phyloP scores from a whole-genome alignment of 1,140 invertebrate species.

The Panagrolaimus sp. region DNA sequence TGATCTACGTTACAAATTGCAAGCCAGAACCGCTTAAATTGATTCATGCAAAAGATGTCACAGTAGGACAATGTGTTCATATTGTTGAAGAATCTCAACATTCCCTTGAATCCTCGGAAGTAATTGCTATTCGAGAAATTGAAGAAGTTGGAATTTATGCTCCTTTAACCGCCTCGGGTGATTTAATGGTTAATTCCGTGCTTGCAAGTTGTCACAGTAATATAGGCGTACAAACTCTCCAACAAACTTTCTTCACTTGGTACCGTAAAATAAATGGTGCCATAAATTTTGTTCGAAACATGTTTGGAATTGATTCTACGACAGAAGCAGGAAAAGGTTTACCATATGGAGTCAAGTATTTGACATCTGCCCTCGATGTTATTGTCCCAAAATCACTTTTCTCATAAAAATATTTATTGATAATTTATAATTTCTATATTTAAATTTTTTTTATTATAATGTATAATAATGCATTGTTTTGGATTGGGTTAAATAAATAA shows the following conservation, averaged over 20 bases:
- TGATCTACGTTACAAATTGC: slow-evolving; percentile 36
- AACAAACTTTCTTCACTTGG: slow-evolving; percentile 50
- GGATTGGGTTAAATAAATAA: too few relatives aligned
- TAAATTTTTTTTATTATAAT: too few relatives aligned
- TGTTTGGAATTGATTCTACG: not conserved
- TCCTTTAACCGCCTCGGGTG: slow-evolving; percentile 44
- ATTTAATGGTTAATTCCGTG: slow-evolving; percentile 45
- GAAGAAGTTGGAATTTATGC: slow-evolving; percentile 42
- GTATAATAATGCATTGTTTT: too few relatives aligned
- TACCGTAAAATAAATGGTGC: slow-evolving; percentile 24
- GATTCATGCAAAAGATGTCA: slow-evolving; percentile 33
- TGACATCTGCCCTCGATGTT: slow-evolving; percentile 26
- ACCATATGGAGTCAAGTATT: slow-evolving; percentile 31
- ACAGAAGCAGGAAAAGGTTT: slow-evolving; percentile 11
- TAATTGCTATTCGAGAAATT: slow-evolving; percentile 19
- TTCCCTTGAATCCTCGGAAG: not conserved
- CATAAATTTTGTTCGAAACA: not conserved
- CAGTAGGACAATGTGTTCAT: slow-evolving; percentile 38
- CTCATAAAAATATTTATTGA: not conserved
- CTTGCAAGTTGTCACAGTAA: slow-evolving; percentile 49
- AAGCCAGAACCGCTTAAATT: slow-evolving; percentile 20
- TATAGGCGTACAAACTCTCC: slow-evolving; percentile 49
- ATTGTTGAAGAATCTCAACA: slow-evolving; percentile 17
- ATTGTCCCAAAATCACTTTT: slow-evolving; percentile 25
- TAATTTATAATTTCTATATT: not conserved